Conservation (phyloP, 2,888 invertebrate species). For the Lordiphosa fenestrarum region DNA sequence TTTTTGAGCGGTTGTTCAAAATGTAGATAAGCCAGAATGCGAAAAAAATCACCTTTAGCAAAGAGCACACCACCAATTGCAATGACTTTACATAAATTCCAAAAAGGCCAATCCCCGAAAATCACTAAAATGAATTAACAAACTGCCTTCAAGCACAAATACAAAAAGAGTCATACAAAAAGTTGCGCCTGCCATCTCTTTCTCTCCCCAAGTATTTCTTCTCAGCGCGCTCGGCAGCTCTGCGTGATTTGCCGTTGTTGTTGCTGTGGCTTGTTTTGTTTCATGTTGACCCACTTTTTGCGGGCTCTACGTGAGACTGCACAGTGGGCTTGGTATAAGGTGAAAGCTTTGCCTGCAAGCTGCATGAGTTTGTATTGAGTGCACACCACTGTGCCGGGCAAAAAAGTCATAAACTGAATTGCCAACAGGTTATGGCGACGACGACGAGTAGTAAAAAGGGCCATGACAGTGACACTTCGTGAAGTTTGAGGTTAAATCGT, state of each 20-base stretch:
- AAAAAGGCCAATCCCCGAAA: conserved; percentile 37
- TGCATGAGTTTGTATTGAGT: not conserved
- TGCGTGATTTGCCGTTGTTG: conserved; percentile 64
- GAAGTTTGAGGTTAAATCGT: conserved; percentile 77
- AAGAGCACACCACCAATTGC: conserved; percentile 7
- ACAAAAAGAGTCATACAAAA: conserved; percentile 23
- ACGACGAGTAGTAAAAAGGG: conserved; percentile 71
- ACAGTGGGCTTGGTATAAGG: conserved; percentile 66
- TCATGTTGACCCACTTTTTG: conserved; percentile 72
- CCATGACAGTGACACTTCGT: conserved; percentile 78
- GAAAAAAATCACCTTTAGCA: too few species aligned
- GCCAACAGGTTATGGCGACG: conserved; percentile 71
- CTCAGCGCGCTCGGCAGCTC: conserved; percentile 50
- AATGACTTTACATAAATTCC: conserved; percentile 41
- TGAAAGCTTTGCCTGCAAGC: conserved; percentile 12
- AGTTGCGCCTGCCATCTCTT: conserved; percentile 26
- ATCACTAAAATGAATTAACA: conserved; percentile 32
- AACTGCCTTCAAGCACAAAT: conserved; percentile 18
- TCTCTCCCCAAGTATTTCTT: conserved; percentile 25
- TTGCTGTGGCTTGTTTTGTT: conserved; percentile 59
- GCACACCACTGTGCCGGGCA: conserved; percentile 56
- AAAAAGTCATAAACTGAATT: conserved; percentile 73
- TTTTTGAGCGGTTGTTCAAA: too few species aligned
- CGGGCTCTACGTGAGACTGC: conserved; percentile 60
- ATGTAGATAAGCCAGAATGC: too few species aligned